Evolutionary conservation across 2,797 vertebrate species (phyloP).

Genomic region (Gymnothorax reevesii): DNA sequence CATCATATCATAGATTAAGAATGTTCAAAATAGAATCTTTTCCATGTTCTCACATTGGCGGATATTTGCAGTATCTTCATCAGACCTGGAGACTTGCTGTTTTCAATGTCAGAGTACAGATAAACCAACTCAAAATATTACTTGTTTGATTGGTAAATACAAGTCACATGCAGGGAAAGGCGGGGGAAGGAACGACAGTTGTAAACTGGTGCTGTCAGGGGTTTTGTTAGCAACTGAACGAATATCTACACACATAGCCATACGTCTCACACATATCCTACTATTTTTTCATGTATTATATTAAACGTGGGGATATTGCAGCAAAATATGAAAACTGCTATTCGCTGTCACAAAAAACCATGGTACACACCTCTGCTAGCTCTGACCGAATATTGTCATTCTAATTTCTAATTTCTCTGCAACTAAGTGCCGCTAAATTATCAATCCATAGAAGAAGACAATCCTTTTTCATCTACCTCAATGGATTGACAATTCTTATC

Average conservation of each 20-base stretch:
- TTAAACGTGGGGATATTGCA: no score
- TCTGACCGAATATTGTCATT: no score
- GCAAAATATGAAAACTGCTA: no score
- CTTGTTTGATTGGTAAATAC: background rate
- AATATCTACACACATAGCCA: constrained; percentile 53
- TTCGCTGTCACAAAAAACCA: no score
- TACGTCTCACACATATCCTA: constrained; percentile 58
- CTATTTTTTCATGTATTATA: no score
- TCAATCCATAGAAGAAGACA: no score
- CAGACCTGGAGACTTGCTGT: background rate
- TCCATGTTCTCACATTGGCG: background rate
- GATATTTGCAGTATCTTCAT: background rate
- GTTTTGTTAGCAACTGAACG: constrained; percentile 51
- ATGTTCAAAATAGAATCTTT: constrained; percentile 15
- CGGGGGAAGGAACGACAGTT: background rate
- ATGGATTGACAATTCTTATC: background rate
- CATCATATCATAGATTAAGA: background rate
- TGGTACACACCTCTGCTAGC: no score
- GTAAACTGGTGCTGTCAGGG: constrained; percentile 22
- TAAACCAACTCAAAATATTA: background rate
- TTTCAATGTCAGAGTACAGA: background rate
- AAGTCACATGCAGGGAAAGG: background rate
- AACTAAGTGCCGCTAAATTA: no score
- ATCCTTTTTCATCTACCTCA: background rate
- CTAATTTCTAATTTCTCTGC: no score